These are phyloP conservation scores for Natrix natrix DNA, from an alignment of 2,797 vertebrate genomes.

Conservation along the genomic window DNA sequence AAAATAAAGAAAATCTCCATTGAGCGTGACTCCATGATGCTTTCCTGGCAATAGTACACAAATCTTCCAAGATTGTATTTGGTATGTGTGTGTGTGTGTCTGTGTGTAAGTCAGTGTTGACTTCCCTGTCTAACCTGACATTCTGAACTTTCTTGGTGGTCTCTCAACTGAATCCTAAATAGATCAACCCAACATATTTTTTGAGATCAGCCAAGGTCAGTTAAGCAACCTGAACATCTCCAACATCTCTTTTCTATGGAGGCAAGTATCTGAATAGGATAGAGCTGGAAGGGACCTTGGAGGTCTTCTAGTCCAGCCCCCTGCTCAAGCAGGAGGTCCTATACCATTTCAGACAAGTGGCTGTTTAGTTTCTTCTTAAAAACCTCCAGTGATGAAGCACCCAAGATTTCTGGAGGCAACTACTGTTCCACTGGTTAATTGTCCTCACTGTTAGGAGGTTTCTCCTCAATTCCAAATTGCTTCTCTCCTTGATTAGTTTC, in stretches of 20 bases:
- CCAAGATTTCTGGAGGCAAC: no score
- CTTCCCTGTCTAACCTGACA: not conserved
- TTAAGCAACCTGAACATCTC: not conserved
- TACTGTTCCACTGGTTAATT: no score
- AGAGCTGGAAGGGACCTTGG: no score
- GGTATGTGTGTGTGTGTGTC: not conserved
- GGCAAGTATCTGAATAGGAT: not conserved
- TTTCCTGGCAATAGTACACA: not conserved
- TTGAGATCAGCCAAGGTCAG: not conserved
- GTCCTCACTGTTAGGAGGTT: no score
- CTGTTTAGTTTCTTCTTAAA: no score
- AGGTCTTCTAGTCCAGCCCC: no score
- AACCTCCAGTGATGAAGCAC: no score
- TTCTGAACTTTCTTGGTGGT: not conserved
- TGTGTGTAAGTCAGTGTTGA: not conserved
- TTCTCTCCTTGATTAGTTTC: no score
- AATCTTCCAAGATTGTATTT: not conserved
- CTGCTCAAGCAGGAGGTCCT: no score
- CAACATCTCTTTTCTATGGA: not conserved
- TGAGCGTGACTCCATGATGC: not conserved
- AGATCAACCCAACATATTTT: not conserved
- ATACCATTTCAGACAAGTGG: no score
- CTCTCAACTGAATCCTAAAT: not conserved
- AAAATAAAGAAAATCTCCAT: not conserved
- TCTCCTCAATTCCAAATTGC: no score